These are phyloP conservation scores for Calyptommatus sinebrachiatus DNA, from an alignment of 2,113 vertebrate genomes.

Conservation along the genomic window DNA sequence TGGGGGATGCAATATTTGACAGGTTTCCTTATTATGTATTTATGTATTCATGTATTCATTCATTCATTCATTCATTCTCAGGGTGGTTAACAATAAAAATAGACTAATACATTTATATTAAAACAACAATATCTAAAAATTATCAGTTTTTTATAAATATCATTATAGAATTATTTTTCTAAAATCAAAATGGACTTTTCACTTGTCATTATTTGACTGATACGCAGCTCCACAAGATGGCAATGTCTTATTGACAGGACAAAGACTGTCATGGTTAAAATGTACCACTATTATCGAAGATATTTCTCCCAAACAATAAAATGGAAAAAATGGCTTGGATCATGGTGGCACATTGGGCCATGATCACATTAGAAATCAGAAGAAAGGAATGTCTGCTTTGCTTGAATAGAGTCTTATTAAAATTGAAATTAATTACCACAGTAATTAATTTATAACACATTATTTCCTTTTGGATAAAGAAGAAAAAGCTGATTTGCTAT, in stretches of 20 bases:
- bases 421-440: neutral
- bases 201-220: neutral
- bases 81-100: too few species aligned
- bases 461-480: neutral
- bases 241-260: slow-evolving; percentile 24
- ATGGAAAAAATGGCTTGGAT: neutral
- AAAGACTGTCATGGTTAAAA: too few species aligned
- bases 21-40: too few species aligned
- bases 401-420: neutral
- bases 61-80: too few species aligned
- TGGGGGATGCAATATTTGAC: too few species aligned
- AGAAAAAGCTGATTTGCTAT: neutral
- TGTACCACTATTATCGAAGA: too few species aligned
- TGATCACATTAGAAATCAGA: neutral
- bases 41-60: too few species aligned
- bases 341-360: neutral
- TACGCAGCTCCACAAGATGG: slow-evolving; percentile 30
- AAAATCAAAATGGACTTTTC: neutral
- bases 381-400: neutral
- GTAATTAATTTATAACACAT: neutral
- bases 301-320: neutral
- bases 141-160: too few species aligned
- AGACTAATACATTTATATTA: too few species aligned
- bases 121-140: too few species aligned
- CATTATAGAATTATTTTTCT: neutral